Percentiles rank a stretch among this genome's conserved stretches.
Conservation (phyloP, 2,888 invertebrate genomes). For the Hypolimnas misippus region DNA sequence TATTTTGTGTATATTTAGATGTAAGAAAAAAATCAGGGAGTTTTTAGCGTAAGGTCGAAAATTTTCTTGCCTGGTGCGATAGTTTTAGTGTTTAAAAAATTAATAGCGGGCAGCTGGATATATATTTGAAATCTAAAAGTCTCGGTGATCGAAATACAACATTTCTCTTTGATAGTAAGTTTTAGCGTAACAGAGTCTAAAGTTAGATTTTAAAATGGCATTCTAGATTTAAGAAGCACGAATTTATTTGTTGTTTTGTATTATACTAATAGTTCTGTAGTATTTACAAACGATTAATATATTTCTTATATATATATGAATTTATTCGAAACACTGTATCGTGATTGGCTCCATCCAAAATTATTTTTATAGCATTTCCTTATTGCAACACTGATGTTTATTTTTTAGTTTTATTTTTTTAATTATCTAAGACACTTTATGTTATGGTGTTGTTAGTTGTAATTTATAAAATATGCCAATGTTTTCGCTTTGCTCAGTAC, state of each 20-base stretch:
- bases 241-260: constrained; percentile 83
- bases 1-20: constrained; percentile 82
- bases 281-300: constrained; percentile 70
- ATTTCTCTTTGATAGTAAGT: constrained; percentile 44
- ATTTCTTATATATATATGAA: constrained; percentile 60
- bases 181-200: constrained; percentile 54
- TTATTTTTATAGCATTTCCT: constrained; percentile 44
- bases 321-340: constrained; percentile 54
- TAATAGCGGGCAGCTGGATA: constrained; percentile 41
- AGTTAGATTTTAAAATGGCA: constrained; percentile 64
- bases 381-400: constrained; percentile 42
- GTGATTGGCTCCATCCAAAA: constrained; percentile 70
- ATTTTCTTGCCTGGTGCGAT: constrained; percentile 78
- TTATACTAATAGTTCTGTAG: constrained; percentile 69
- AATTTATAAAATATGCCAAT: constrained; percentile 36
- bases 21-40: constrained; percentile 83
- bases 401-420: constrained; percentile 26
- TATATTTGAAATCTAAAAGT: constrained; percentile 42
- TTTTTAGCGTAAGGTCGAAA: constrained; percentile 73
- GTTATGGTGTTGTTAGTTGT: constrained; percentile 44
- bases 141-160: constrained; percentile 40
- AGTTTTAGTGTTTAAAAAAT: constrained; percentile 55
- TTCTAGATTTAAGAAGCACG: constrained; percentile 79
- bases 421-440: constrained; percentile 28
- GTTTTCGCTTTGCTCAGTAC: constrained; percentile 71